Percentiles rank a stretch among this genome's conserved stretches.
Evolutionary conservation across 2,113 vertebrate species (phyloP).

Genomic region (Cariama cristata): DNA sequence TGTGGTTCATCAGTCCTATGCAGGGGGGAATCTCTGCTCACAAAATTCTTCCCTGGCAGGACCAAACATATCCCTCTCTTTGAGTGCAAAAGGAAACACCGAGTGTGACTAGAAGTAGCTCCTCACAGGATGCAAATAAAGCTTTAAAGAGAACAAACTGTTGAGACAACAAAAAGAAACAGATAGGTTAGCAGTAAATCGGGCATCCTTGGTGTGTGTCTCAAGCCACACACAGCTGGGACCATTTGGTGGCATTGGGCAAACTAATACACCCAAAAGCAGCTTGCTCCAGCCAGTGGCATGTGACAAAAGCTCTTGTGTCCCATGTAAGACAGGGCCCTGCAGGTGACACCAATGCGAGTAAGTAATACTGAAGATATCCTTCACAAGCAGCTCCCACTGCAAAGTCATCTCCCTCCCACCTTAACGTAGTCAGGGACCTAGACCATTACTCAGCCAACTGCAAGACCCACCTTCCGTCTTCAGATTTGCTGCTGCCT

Average conservation of each 20-base stretch:
- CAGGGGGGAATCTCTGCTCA: not conserved
- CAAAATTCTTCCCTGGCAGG: not conserved
- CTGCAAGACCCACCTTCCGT: not conserved
- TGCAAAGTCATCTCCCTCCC: not conserved
- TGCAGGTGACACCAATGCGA: not conserved
- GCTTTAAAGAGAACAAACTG: not conserved
- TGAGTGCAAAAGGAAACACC: not conserved
- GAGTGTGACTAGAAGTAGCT: not conserved
- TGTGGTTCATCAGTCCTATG: not conserved
- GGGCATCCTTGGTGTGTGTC: rapidly evolving
- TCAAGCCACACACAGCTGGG: not conserved
- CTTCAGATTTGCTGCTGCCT: not conserved
- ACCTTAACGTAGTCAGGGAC: not conserved
- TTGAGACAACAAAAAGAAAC: not conserved
- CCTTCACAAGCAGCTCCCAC: not conserved
- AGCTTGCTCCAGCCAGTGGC: not conserved
- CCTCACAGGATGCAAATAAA: not conserved
- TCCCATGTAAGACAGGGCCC: not conserved
- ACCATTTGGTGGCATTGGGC: not conserved
- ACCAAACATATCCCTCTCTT: not conserved
- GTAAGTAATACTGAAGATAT: not conserved
- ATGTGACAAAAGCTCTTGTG: not conserved
- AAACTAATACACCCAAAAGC: not conserved
- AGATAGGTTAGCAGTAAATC: not conserved
- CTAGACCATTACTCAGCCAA: not conserved